Evolutionary conservation across 2,113 vertebrate species (phyloP).

Genomic region (Accipiter cooperii): DNA sequence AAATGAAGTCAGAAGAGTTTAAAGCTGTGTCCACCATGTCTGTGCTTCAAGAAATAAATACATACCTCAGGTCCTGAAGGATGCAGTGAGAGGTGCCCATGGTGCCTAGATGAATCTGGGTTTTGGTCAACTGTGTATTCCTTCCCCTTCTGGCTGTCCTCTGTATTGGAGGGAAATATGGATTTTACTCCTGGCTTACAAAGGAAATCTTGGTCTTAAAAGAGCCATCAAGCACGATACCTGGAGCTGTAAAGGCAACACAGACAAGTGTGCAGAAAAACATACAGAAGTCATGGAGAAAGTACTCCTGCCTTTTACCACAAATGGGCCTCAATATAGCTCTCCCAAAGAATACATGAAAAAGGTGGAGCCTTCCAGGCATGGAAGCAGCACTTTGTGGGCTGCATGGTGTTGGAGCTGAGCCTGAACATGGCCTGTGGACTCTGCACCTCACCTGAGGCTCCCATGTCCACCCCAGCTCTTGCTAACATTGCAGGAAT

Average conservation of each 20-base stretch:
- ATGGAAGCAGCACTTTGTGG: not conserved
- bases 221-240: rapidly evolving
- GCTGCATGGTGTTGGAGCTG: not conserved
- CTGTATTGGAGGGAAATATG: not conserved
- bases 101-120: not conserved
- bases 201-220: not conserved
- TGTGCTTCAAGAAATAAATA: not conserved
- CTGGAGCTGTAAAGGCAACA: not conserved
- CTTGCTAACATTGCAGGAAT: not conserved
- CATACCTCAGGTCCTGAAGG: not conserved
- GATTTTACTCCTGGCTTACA: not conserved
- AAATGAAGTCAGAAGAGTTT: not conserved
- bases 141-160: not conserved
- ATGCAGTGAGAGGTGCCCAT: not conserved
- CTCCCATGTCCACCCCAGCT: not conserved
- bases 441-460: not conserved
- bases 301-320: not conserved
- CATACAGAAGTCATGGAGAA: not conserved
- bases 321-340: not conserved
- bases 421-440: not conserved
- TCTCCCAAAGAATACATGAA: not conserved
- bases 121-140: not conserved
- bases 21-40: not conserved
- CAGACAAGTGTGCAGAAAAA: not conserved
- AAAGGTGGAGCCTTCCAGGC: not conserved